These are phyloP conservation scores for Picus viridis DNA, from an alignment of 2,797 vertebrate species.

Conservation along the genomic window DNA sequence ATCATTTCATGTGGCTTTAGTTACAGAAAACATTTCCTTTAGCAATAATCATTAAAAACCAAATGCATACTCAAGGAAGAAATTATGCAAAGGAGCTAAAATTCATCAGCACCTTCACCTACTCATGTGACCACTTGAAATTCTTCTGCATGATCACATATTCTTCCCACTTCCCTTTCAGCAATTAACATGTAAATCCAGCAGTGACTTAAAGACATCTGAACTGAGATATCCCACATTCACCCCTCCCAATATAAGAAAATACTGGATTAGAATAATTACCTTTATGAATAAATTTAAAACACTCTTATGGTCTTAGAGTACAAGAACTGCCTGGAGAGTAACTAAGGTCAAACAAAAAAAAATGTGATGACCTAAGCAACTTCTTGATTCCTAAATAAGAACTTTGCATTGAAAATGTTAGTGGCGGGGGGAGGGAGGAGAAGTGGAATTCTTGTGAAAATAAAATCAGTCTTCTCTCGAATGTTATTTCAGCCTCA, in stretches of 20 bases:
- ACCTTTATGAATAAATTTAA: background rate
- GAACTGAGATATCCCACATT: background rate
- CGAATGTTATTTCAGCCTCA: background rate
- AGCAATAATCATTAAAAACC: constrained; percentile 39
- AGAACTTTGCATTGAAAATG: background rate
- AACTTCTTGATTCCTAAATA: background rate
- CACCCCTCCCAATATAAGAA: background rate
- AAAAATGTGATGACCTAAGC: background rate
- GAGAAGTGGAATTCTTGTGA: background rate
- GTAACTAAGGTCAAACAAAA: background rate
- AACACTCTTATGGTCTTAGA: background rate
- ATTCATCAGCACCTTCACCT: constrained; percentile 20
- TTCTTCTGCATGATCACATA: background rate
- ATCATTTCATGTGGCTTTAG: background rate
- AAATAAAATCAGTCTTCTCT: background rate
- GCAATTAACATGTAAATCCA: constrained; percentile 1
- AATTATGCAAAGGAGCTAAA: constrained; percentile 45
- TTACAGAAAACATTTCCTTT: constrained; percentile 28
- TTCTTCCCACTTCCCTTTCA: background rate
- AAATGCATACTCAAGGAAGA: constrained; percentile 28
- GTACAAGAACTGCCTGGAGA: background rate
- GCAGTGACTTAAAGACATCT: background rate
- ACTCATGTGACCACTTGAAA: background rate
- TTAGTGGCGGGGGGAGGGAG: background rate
- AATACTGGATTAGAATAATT: background rate